Conservation (phyloP, 2,888 invertebrate genomes). For the Xanthia togata region DNA sequence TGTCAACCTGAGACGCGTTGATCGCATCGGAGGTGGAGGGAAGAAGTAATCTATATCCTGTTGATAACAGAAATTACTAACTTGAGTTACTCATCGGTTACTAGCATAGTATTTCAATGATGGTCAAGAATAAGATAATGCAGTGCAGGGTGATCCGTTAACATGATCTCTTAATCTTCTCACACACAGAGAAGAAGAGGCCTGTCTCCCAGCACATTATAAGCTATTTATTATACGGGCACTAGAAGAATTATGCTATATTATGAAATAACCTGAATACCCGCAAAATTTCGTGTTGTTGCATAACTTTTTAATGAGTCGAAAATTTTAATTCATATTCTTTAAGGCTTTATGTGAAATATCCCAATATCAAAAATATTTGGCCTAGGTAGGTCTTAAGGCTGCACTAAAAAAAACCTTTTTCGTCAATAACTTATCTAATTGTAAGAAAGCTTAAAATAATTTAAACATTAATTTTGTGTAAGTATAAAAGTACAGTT, state of each 20-base stretch:
- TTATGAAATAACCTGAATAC: background rate
- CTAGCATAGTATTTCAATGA: background rate
- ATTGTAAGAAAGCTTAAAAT: too few relatives aligned
- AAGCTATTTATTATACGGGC: background rate
- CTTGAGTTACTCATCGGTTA: background rate
- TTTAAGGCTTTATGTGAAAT: too few relatives aligned
- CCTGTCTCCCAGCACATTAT: background rate
- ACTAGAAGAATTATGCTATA: background rate
- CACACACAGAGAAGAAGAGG: background rate
- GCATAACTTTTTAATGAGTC: too few relatives aligned
- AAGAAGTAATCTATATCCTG: conserved; percentile 92
- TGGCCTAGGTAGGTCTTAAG: too few relatives aligned
- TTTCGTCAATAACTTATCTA: too few relatives aligned
- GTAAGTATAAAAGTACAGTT: too few relatives aligned
- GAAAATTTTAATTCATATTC: too few relatives aligned
- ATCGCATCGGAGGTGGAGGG: conserved; percentile 81
- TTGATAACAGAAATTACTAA: conserved; percentile 17
- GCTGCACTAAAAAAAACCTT: too few relatives aligned
- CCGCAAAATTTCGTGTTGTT: too few relatives aligned
- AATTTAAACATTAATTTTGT: too few relatives aligned
- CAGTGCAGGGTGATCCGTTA: background rate
- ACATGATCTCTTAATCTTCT: background rate
- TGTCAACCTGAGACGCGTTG: conserved; percentile 86
- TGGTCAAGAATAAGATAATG: background rate
- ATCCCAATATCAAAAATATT: too few relatives aligned